Base-by-base conservation (phyloP, 1,140 invertebrate species). In the Drosophila arizonae region DNA sequence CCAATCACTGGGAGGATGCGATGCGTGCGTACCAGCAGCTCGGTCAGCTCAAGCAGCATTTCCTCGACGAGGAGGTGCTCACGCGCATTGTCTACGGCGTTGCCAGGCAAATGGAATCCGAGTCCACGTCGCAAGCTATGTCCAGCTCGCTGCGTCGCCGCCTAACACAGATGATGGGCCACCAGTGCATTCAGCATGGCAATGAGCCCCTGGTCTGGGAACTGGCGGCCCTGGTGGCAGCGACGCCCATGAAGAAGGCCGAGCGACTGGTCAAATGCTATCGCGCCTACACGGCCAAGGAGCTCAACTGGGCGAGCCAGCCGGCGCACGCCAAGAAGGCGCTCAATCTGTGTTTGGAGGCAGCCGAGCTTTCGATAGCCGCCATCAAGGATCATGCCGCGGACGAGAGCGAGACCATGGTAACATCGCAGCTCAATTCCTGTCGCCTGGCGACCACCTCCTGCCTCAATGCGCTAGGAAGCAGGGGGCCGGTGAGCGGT, bases 11-110 rank as follows among this genome's bases (percentile, higher is more conserved):
- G 89, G 94, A 94, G 43, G 96, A 96, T 91, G 96, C 96, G 0
- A 95, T 99, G 54, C 93, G 94, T 65, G 95, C 97, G 0, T 97
- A 97, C 84, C 95, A 98, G 92, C 94, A 97, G 26, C 92, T 96
- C 17, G 91, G 98, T 13, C 97, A 99, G 85, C 91, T 99, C 2
- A 97, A 96, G 92, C 94, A 94, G 60, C 95, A 95, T 74, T 96
- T 96, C 90, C 90, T 95, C 1, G 97, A 99, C 91, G 81, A 95
- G 1, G 94, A 97, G 90, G 94, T 98, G 10, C 92, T 99, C 9
- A 92, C 92, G 10, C 94, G 97, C 56, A 90, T 99, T 24, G 95
- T 96, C 0, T 94, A 94, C 72, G 95, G 95, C 13, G 93, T 98
- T 26, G 79, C 94, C 6, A 92, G 95, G 43, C 93, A 96, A 72